Conservation (phyloP, 2,113 vertebrate genomes). For the Osmerus eperlanus region DNA sequence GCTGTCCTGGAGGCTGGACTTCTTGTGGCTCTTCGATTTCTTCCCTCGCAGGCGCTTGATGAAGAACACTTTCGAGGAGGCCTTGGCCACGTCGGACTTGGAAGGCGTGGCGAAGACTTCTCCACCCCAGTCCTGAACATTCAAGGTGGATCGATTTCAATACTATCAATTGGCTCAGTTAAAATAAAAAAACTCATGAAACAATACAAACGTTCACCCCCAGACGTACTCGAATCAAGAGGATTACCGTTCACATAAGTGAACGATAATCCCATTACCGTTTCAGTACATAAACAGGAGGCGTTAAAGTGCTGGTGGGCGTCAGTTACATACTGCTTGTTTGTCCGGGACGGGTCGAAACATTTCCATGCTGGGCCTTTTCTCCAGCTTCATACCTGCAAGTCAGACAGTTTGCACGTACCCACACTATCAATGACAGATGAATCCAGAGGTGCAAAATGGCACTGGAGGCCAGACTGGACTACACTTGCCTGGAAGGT, state of each 20-base stretch:
- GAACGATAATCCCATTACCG: no score
- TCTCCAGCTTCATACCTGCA: slow-evolving; percentile 74
- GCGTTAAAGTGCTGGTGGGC: slow-evolving; percentile 3
- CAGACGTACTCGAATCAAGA: no score
- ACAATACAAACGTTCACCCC: no score
- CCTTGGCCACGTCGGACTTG: slow-evolving; percentile 82
- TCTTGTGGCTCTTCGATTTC: slow-evolving; percentile 79
- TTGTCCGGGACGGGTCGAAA: slow-evolving; percentile 80
- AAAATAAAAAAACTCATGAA: no score
- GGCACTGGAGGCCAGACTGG: not conserved
- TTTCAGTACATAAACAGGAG: not conserved
- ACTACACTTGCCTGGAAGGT: slow-evolving; percentile 65
- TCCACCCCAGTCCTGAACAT: slow-evolving; percentile 77
- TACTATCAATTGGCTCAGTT: no score
- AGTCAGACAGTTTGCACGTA: not conserved
- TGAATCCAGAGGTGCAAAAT: no score
- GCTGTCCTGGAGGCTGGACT: slow-evolving; percentile 69
- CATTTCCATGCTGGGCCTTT: slow-evolving; percentile 78
- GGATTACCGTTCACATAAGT: no score
- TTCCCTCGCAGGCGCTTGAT: slow-evolving; percentile 81
- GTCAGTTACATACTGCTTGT: slow-evolving; percentile 42
- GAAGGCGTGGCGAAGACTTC: slow-evolving; percentile 80
- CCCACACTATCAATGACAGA: not conserved
- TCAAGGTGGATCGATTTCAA: not conserved
- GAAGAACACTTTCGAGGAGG: slow-evolving; percentile 89